These are phyloP conservation scores for Amphimedon queenslandica DNA, from an alignment of 37 sponge, comb jelly and placozoan species.

Conservation along the genomic window DNA sequence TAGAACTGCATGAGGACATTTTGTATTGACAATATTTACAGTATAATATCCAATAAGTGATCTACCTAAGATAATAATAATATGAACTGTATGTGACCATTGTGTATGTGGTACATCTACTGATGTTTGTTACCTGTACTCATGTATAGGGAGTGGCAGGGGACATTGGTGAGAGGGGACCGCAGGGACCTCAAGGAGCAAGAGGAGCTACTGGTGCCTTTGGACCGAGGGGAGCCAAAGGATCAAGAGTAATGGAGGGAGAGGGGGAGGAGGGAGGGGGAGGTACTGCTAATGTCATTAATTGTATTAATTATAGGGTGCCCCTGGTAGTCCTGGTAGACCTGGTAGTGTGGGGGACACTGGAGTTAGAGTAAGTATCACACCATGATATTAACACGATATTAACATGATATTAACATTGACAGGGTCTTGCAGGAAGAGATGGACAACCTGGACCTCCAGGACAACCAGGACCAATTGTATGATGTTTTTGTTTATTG, in stretches of 20 bases:
- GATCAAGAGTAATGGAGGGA: not conserved
- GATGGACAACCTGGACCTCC: constrained; percentile 6
- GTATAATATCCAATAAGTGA: too few relatives aligned
- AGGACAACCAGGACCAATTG: constrained; percentile 3
- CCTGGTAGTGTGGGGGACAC: not conserved
- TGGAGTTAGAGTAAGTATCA: not conserved
- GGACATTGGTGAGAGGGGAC: not conserved
- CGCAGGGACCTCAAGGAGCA: constrained; percentile 8
- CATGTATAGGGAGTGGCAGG: not conserved
- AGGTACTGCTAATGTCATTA: not conserved
- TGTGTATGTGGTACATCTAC: too few relatives aligned
- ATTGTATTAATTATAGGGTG: not conserved
- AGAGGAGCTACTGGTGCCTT: constrained; percentile 14
- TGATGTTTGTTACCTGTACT: too few relatives aligned
- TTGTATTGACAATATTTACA: too few relatives aligned
- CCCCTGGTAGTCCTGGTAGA: not conserved
- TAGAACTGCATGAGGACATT: too few relatives aligned
- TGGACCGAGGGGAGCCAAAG: not conserved
- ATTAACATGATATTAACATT: not conserved
- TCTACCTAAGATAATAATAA: too few relatives aligned
- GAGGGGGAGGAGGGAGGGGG: not conserved
- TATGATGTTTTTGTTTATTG: not conserved
- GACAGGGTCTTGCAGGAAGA: constrained; percentile 32
- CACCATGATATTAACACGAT: not conserved
- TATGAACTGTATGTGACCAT: too few relatives aligned